Conservation (phyloP, 2,888 invertebrate species). For the Rhopalosiphum nymphaeae region DNA sequence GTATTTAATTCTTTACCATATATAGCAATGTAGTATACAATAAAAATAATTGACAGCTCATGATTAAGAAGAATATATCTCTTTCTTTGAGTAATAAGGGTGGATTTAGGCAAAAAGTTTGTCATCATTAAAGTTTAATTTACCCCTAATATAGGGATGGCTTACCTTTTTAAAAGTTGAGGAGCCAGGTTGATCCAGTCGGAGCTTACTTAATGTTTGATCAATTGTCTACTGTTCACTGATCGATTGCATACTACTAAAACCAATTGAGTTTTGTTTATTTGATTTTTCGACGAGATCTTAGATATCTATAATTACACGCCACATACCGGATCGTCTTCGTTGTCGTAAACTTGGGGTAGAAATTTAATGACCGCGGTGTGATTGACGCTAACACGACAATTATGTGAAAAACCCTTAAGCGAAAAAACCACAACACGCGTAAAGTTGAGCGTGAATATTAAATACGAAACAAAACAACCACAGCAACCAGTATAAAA, state of each 20-base stretch:
- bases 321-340: background rate
- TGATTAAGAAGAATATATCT: background rate
- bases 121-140: background rate
- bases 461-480: background rate
- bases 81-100: background rate
- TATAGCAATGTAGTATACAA: background rate
- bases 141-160: background rate
- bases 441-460: background rate
- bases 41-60: background rate
- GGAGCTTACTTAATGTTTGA: conserved; percentile 14
- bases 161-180: conserved; percentile 56
- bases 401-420: background rate
- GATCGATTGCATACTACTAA: background rate
- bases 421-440: background rate
- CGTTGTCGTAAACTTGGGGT: background rate
- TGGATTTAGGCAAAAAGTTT: background rate
- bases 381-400: background rate
- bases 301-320: background rate
- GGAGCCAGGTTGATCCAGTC: conserved; percentile 60
- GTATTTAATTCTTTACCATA: background rate
- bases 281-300: background rate
- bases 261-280: background rate
- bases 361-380: background rate
- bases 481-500: background rate
- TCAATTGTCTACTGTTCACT: background rate